A percentile compares a stretch with the other conserved stretches of the same genome.
Conservation (phyloP, 2,888 invertebrate species). For the Falcaria lacertinaria region DNA sequence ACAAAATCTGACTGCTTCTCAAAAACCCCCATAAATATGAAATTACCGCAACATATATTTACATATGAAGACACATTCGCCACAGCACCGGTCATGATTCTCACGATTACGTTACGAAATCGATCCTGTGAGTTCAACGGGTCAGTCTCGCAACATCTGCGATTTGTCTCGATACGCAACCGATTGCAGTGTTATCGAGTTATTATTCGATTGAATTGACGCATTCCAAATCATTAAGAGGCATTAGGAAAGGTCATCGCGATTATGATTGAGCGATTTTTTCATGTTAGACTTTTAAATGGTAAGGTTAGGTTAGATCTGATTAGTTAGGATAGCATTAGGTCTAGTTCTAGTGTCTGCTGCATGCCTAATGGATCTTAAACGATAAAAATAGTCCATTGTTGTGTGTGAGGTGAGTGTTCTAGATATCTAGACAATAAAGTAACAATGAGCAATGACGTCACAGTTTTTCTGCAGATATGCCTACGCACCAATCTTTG, state of each 20-base stretch:
- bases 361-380: too few relatives aligned
- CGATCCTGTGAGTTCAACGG: slow-evolving; percentile 34
- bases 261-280: slow-evolving; percentile 26
- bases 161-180: slow-evolving; percentile 38
- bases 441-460: too few relatives aligned
- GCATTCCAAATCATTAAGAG: slow-evolving; percentile 41
- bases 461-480: not conserved
- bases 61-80: slow-evolving; percentile 7
- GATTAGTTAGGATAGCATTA: not conserved
- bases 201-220: slow-evolving; percentile 33
- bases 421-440: too few relatives aligned
- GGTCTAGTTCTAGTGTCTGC: not conserved
- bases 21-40: not conserved
- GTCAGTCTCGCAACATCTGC: slow-evolving; percentile 33
- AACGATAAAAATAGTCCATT: too few relatives aligned
- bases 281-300: not conserved
- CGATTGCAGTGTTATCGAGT: slow-evolving; percentile 26
- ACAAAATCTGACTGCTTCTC: too few relatives aligned
- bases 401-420: too few relatives aligned
- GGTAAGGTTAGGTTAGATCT: not conserved
- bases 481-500: not conserved
- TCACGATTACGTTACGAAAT: slow-evolving; percentile 37
- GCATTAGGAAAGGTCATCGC: slow-evolving; percentile 44
- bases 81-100: slow-evolving; percentile 24
- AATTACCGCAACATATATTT: not conserved